A percentile compares a stretch with the other conserved stretches of the same genome.
These are phyloP conservation scores for Himantopus leucocephalus DNA, from an alignment of 2,113 vertebrate species.

Conservation along the genomic window DNA sequence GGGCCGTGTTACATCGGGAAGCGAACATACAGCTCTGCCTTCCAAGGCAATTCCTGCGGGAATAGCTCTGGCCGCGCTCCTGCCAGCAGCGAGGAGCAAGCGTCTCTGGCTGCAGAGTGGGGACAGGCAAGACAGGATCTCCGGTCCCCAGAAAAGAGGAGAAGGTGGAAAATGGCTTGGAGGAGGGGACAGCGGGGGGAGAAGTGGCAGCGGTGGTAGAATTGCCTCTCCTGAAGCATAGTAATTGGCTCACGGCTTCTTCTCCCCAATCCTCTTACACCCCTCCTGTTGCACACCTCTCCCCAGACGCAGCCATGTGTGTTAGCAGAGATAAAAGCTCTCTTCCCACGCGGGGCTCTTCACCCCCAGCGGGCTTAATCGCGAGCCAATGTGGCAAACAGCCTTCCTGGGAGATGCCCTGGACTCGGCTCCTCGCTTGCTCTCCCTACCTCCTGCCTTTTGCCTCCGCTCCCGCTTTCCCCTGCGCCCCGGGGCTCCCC, in stretches of 20 bases:
- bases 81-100: neutral
- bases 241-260: neutral
- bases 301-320: neutral
- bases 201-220: neutral
- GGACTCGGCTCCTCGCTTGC: neutral
- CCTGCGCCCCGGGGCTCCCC: fast-evolving
- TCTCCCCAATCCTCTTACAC: neutral
- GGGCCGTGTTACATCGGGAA: neutral
- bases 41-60: neutral
- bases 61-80: neutral
- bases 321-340: constrained; percentile 43
- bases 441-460: neutral
- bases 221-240: neutral
- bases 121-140: neutral
- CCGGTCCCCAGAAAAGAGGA: neutral
- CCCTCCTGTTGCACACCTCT: neutral
- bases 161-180: neutral
- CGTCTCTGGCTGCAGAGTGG: neutral
- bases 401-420: neutral
- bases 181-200: neutral
- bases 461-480: neutral
- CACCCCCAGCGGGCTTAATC: neutral
- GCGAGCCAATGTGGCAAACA: neutral
- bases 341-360: neutral
- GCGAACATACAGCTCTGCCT: neutral